Conservation (phyloP, 2,888 invertebrate genomes). For the Troides aeacus region DNA sequence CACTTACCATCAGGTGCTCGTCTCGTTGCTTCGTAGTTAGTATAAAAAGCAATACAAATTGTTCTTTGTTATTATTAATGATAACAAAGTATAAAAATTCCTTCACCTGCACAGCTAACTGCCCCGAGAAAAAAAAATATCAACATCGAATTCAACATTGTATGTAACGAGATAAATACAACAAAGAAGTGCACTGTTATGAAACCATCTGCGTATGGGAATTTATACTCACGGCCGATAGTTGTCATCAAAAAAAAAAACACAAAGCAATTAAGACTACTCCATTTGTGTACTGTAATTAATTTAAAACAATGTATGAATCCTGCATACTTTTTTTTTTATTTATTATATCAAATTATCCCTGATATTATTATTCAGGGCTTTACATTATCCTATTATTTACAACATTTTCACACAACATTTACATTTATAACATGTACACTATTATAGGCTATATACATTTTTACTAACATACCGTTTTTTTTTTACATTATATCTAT, state of each 20-base stretch:
- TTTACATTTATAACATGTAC: no score
- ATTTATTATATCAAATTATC: no score
- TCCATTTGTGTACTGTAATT: not conserved
- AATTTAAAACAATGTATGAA: not conserved
- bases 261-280: not conserved
- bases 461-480: no score
- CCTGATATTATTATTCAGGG: no score
- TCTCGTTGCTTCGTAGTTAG: no score
- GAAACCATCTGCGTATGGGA: conserved; percentile 1
- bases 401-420: no score
- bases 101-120: conserved; percentile 18
- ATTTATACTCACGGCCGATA: conserved; percentile 15
- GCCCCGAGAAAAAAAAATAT: conserved; percentile 11
- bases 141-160: conserved; percentile 12
- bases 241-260: conserved; percentile 3
- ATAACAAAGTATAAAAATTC: not conserved
- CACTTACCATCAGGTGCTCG: no score
- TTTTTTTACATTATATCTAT: no score
- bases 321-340: not conserved
- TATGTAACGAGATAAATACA: conserved; percentile 1
- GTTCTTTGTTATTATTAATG: not conserved
- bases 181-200: conserved; percentile 8
- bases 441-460: no score
- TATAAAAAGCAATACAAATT: not conserved
- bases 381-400: no score